Conservation (phyloP, 2,113 vertebrate species). For the Taurulus bubalis region DNA sequence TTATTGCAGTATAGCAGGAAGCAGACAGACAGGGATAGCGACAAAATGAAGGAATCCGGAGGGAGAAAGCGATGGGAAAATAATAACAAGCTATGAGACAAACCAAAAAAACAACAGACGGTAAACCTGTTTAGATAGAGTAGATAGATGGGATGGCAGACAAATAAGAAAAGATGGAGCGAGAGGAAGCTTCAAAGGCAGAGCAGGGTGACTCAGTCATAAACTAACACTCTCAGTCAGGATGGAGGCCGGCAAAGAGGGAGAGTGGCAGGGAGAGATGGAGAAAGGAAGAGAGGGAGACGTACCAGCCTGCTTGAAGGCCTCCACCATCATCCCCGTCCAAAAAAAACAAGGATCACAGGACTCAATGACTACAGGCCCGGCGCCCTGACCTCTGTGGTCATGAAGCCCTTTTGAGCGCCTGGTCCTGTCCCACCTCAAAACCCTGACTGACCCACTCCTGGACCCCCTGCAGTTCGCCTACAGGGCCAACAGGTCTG, state of each 20-base stretch:
- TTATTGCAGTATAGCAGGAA: slow-evolving; percentile 71
- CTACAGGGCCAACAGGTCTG: too few relatives aligned
- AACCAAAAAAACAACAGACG: background rate
- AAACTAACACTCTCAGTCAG: slow-evolving; percentile 75
- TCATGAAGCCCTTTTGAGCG: too few relatives aligned
- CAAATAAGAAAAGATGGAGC: slow-evolving; percentile 52
- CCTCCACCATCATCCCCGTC: too few relatives aligned
- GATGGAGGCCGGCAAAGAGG: slow-evolving; percentile 59
- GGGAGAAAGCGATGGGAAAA: slow-evolving; percentile 40
- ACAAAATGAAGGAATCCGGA: slow-evolving; percentile 25
- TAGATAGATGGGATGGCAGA: slow-evolving; percentile 33
- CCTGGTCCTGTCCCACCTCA: too few relatives aligned
- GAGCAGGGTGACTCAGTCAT: slow-evolving; percentile 74
- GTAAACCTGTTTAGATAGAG: slow-evolving; percentile 23
- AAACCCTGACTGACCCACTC: too few relatives aligned
- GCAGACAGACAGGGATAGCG: slow-evolving; percentile 38
- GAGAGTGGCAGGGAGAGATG: slow-evolving; percentile 43
- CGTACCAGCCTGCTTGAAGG: too few relatives aligned
- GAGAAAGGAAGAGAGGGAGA: slow-evolving; percentile 31
- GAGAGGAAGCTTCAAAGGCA: slow-evolving; percentile 61
- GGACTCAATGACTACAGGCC: too few relatives aligned
- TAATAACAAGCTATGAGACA: slow-evolving; percentile 42
- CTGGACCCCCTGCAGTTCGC: too few relatives aligned
- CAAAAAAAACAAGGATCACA: too few relatives aligned
- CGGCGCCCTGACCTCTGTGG: too few relatives aligned